These are phyloP conservation scores for Serilophus lunatus DNA, from an alignment of 2,113 vertebrate species.

Conservation along the genomic window DNA sequence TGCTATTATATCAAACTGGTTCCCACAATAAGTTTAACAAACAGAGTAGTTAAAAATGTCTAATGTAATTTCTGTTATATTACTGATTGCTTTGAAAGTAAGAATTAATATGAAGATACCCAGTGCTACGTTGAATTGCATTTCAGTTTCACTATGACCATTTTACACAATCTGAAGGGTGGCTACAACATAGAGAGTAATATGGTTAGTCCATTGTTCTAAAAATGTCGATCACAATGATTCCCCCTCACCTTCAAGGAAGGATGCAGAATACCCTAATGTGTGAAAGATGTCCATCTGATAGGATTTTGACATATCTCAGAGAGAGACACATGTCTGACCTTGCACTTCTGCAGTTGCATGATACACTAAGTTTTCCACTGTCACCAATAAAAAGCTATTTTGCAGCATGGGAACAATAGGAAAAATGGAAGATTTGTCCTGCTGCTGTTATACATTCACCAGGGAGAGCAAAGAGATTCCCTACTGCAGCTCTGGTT, in stretches of 20 bases:
- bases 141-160: not conserved
- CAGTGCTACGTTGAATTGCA: not conserved
- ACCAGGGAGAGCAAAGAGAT: not conserved
- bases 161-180: not conserved
- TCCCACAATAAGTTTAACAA: not conserved
- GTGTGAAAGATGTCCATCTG: not conserved
- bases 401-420: not conserved
- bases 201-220: not conserved
- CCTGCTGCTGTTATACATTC: not conserved
- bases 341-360: not conserved
- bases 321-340: not conserved
- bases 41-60: not conserved
- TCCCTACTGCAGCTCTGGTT: not conserved
- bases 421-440: not conserved
- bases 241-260: not conserved
- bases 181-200: not conserved
- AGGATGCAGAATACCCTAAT: not conserved
- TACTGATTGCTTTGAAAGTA: not conserved
- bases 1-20: not conserved
- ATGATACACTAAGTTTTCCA: not conserved
- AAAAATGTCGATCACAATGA: not conserved
- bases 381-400: not conserved
- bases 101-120: not conserved
- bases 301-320: not conserved
- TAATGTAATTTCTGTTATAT: not conserved